phyloP scores from a whole-genome alignment of 2,113 vertebrate species.

The Chaetorhynchus papuensis region DNA sequence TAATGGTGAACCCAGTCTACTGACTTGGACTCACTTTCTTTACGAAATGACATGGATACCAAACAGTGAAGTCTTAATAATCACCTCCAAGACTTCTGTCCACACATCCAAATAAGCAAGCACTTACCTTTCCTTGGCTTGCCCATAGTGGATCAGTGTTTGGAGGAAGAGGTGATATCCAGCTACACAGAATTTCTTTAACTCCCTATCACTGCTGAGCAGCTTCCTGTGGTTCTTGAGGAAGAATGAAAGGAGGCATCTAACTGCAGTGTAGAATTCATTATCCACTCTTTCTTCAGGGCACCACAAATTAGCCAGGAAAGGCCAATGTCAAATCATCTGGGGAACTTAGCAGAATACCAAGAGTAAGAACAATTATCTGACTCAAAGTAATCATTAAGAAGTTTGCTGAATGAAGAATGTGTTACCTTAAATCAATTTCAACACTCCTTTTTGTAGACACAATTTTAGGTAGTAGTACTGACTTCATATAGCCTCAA shows the following conservation, averaged over 20 bases:
- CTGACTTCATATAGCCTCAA: not conserved
- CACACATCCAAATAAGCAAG: not conserved
- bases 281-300: not conserved
- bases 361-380: not conserved
- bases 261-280: not conserved
- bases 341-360: not conserved
- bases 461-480: not conserved
- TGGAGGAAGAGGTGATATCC: not conserved
- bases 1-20: not conserved
- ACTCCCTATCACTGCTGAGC: not conserved
- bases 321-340: not conserved
- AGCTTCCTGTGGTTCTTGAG: not conserved
- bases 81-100: not conserved
- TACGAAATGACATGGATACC: not conserved
- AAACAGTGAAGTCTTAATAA: not conserved
- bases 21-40: not conserved
- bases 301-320: not conserved
- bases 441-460: not conserved
- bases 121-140: not conserved
- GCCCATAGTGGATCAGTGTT: not conserved
- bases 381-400: not conserved
- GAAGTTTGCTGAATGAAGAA: not conserved
- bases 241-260: conserved; percentile 16
- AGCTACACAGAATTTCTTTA: conserved; percentile 2
- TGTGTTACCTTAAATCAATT: not conserved